Percentiles rank a stretch among this genome's conserved stretches.
These are phyloP conservation scores for Microhierax caerulescens DNA, from an alignment of 2,797 vertebrate species.

Conservation along the genomic window DNA sequence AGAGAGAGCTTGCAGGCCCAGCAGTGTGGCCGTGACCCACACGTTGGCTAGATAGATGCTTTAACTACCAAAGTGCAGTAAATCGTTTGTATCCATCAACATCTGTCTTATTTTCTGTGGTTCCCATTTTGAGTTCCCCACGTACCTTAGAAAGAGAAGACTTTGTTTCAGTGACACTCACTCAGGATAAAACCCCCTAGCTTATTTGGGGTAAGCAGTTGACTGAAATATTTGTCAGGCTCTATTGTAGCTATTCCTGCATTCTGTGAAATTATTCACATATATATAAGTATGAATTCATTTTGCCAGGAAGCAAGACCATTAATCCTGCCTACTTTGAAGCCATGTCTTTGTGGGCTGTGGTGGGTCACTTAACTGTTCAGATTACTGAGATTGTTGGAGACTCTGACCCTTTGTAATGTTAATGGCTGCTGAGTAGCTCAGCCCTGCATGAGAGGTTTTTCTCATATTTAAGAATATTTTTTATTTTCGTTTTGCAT, in stretches of 20 bases:
- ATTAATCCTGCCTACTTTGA: constrained; percentile 33
- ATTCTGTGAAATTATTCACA: not conserved
- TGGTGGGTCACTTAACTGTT: constrained; percentile 12
- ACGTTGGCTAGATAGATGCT: fast-evolving
- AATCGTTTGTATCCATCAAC: fast-evolving
- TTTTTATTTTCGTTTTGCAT: not conserved
- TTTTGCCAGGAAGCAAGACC: constrained; percentile 37
- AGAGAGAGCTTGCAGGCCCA: not conserved
- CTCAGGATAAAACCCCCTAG: not conserved
- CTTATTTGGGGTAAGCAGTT: not conserved
- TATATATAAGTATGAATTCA: constrained; percentile 4
- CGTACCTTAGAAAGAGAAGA: not conserved
- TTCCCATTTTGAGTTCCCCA: not conserved
- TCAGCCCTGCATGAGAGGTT: not conserved
- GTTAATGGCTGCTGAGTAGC: not conserved
- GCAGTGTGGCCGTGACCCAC: not conserved
- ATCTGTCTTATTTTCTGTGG: not conserved
- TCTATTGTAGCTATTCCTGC: not conserved
- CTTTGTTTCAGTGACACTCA: not conserved
- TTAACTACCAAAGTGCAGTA: not conserved
- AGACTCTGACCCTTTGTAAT: constrained; percentile 22
- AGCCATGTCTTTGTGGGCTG: constrained; percentile 7
- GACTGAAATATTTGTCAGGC: not conserved
- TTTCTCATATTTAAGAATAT: not conserved
- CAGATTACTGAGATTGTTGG: not conserved